Base-by-base conservation (phyloP, 2,113 vertebrate species). In the Oreochromis aureus region DNA sequence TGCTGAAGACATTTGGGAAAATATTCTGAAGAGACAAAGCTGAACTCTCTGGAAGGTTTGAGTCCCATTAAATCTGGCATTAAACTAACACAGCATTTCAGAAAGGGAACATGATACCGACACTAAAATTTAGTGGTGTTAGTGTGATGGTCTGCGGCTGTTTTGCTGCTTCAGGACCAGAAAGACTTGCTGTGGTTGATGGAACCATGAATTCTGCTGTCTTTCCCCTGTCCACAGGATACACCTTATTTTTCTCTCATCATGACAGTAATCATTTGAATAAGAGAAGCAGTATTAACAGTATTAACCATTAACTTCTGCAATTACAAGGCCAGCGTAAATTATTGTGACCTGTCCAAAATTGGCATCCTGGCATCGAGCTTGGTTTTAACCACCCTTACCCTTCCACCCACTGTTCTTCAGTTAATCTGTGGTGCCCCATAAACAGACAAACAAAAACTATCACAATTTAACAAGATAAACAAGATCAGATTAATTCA, bases 41-140 rank as follows among this genome's bases (percentile, higher is more conserved):
- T 10, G 27, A 61, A 34, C 58, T 61, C 27, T 61, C 19, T 34
- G 30, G 30, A 10, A 34, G 3, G 58, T 61, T 61, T 61, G 58
- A 61, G 58, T 19, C 32, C 11, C 22, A 2, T 61, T 61, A 4
- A 32, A 61, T 63, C 59, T 63, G 16, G 3, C 30, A 63, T 63
- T 34, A 63, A 34, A 18, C 59, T 63, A 63, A 34, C 59, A 63
- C 59, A 34, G 30, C 30, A 34, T 34, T 34, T 34, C 32, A 34
- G 32, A 2, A 61, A 61, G 9, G 30, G 30, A 19, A 0, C 58
- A 6, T 10, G 30, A 10, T 0, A 61, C 59, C 5, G 34, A 61
- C 58, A 61, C 16, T 19, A 24, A 7, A 56, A 56, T 27, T 10
- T 61, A 30, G 19, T 19, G 58, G 3, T 19, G 58, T 12, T 24